A percentile compares a stretch with the other conserved stretches of the same genome.
Evolutionary conservation across 2,888 invertebrate species (phyloP).

Genomic region (Lordiphosa fenestrarum): DNA sequence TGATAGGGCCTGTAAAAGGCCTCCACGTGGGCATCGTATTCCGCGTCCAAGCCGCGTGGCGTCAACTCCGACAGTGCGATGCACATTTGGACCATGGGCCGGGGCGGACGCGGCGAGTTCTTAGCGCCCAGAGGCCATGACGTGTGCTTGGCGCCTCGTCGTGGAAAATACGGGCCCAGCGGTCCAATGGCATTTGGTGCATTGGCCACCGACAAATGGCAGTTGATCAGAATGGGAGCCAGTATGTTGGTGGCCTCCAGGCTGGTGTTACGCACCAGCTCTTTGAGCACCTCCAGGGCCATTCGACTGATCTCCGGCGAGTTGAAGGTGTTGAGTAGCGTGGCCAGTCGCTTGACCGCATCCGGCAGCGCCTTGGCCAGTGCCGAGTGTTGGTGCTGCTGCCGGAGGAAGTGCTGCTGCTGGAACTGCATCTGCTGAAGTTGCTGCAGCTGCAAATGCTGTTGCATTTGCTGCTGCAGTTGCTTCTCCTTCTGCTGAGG

Average conservation of each 20-base stretch:
- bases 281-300: slow-evolving; percentile 85
- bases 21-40: slow-evolving; percentile 87
- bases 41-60: slow-evolving; percentile 86
- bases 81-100: slow-evolving; percentile 92
- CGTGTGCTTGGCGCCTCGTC: slow-evolving; percentile 82
- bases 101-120: slow-evolving; percentile 86
- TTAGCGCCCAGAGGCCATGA: slow-evolving; percentile 82
- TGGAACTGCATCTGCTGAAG: slow-evolving; percentile 72
- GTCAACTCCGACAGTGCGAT: slow-evolving; percentile 87
- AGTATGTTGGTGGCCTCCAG: slow-evolving; percentile 85
- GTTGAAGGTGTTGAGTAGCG: slow-evolving; percentile 93
- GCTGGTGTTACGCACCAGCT: slow-evolving; percentile 79
- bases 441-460: slow-evolving; percentile 71
- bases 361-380: slow-evolving; percentile 92
- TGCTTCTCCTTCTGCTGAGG: slow-evolving; percentile 74
- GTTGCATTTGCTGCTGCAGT: slow-evolving; percentile 74
- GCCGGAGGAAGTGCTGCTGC: slow-evolving; percentile 73
- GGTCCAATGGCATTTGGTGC: slow-evolving; percentile 85
- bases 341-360: slow-evolving; percentile 91
- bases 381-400: slow-evolving; percentile 75
- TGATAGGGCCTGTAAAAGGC: slow-evolving; percentile 94
- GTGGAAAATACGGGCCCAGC: slow-evolving; percentile 89
- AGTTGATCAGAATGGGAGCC: slow-evolving; percentile 91
- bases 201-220: slow-evolving; percentile 90
- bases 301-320: slow-evolving; percentile 90